Percentiles rank a stretch among this genome's conserved stretches.
Evolutionary conservation across 30 jellyfish, hydroid and myxozoan species (phyloP).

Genomic region (Hydra vulgaris): DNA sequence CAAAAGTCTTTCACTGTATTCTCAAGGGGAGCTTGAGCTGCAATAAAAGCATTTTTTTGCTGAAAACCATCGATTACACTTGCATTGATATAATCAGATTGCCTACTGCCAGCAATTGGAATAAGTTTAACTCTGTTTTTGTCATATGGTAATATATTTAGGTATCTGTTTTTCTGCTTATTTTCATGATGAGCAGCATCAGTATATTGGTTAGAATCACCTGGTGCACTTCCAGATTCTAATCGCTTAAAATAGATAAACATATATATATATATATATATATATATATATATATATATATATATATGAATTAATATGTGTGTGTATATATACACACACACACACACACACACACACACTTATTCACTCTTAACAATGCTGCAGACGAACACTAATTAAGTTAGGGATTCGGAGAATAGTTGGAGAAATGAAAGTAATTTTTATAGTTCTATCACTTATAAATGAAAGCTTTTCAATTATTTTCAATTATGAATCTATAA

Average conservation of each 20-base stretch:
- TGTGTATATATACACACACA: neutral
- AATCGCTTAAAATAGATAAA: conserved; percentile 40
- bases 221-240: conserved; percentile 65
- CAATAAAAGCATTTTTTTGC: conserved; percentile 76
- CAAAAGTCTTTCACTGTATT: conserved; percentile 79
- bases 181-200: conserved; percentile 75
- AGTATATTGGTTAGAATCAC: conserved; percentile 53
- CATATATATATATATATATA: too few species aligned
- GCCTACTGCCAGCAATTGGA: conserved; percentile 68
- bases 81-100: conserved; percentile 90
- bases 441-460: too few species aligned
- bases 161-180: conserved; percentile 77
- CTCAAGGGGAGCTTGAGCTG: conserved; percentile 86
- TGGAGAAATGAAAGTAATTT: too few species aligned
- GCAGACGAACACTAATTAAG: too few species aligned
- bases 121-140: conserved; percentile 74
- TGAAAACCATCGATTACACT: conserved; percentile 78
- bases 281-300: too few species aligned
- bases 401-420: too few species aligned
- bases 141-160: conserved; percentile 79
- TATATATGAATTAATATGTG: too few species aligned
- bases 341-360: too few species aligned
- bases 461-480: too few species aligned
- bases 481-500: too few species aligned
- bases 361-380: too few species aligned